Conservation (phyloP, 30 jellyfish, hydroid and myxozoan species). For the Aurelia sp. region DNA sequence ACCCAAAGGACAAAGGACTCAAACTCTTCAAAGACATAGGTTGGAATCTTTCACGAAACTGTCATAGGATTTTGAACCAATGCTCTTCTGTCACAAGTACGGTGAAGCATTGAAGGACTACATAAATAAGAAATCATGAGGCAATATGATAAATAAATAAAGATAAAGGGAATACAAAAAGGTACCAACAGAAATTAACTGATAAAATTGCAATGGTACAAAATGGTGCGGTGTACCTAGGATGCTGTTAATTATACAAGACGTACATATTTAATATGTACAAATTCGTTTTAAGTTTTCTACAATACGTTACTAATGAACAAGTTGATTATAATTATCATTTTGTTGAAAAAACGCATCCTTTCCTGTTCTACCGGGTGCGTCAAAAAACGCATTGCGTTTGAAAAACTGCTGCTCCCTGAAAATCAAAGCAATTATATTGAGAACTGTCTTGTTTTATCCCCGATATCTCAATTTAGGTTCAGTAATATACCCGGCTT, state of each 20-base stretch:
- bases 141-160: neutral
- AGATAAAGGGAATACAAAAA: neutral
- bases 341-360: neutral
- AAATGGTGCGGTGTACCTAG: slow-evolving; percentile 57
- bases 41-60: too few relatives aligned
- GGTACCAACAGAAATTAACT: neutral
- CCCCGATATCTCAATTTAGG: too few relatives aligned
- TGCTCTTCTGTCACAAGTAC: too few relatives aligned
- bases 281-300: slow-evolving; percentile 28
- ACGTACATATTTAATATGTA: slow-evolving; percentile 66
- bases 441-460: too few relatives aligned
- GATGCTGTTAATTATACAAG: slow-evolving; percentile 11
- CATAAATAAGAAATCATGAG: neutral
- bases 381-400: too few relatives aligned
- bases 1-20: too few relatives aligned
- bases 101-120: too few relatives aligned
- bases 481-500: too few relatives aligned
- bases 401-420: too few relatives aligned
- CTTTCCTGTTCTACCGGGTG: neutral
- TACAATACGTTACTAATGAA: slow-evolving; percentile 14
- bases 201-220: slow-evolving; percentile 28
- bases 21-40: too few relatives aligned
- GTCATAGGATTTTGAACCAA: too few relatives aligned
- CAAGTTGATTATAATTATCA: neutral
- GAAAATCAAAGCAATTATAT: too few relatives aligned